These are phyloP conservation scores for Oryctes rhinoceros DNA, from an alignment of 1,140 invertebrate genomes.

Conservation along the genomic window DNA sequence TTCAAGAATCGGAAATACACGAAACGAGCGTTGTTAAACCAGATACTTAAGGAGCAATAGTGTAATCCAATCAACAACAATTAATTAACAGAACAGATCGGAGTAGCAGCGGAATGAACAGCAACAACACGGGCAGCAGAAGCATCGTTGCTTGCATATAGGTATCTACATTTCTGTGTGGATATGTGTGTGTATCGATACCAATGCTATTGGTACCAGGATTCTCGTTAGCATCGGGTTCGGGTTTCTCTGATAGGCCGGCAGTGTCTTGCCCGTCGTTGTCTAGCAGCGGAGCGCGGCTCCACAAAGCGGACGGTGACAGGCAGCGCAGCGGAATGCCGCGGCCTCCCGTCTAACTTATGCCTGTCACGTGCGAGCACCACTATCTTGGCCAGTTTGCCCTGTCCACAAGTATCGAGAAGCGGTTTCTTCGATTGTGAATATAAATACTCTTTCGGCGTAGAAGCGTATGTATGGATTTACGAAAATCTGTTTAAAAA, in stretches of 20 bases:
- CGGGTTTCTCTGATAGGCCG: slow-evolving; percentile 34
- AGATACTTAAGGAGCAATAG: slow-evolving; percentile 32
- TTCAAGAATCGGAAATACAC: not conserved
- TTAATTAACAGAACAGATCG: slow-evolving; percentile 36
- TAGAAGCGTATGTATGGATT: not conserved
- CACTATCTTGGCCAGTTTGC: slow-evolving; percentile 50
- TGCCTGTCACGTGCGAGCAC: slow-evolving; percentile 58
- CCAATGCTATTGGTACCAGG: slow-evolving; percentile 31
- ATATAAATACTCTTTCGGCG: slow-evolving; percentile 5
- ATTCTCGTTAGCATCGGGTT: slow-evolving; percentile 38
- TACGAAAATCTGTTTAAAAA: slow-evolving; percentile 13
- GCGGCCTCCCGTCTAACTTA: slow-evolving; percentile 56
- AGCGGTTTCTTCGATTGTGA: slow-evolving; percentile 33
- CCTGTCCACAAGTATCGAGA: slow-evolving; percentile 12
- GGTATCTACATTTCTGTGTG: not conserved
- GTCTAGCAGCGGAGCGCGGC: slow-evolving; percentile 48
- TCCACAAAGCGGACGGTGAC: slow-evolving; percentile 56
- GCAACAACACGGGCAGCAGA: slow-evolving; percentile 20
- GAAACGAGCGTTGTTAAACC: slow-evolving; percentile 28
- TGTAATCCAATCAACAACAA: slow-evolving; percentile 34
- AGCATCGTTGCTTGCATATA: slow-evolving; percentile 17
- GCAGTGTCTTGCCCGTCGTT: slow-evolving; percentile 40
- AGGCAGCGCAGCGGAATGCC: slow-evolving; percentile 55
- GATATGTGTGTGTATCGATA: slow-evolving; percentile 23
- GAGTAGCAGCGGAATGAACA: slow-evolving; percentile 25